These are phyloP conservation scores for Lagorchestes hirsutus DNA, from an alignment of 2,797 vertebrate species.

Conservation along the genomic window DNA sequence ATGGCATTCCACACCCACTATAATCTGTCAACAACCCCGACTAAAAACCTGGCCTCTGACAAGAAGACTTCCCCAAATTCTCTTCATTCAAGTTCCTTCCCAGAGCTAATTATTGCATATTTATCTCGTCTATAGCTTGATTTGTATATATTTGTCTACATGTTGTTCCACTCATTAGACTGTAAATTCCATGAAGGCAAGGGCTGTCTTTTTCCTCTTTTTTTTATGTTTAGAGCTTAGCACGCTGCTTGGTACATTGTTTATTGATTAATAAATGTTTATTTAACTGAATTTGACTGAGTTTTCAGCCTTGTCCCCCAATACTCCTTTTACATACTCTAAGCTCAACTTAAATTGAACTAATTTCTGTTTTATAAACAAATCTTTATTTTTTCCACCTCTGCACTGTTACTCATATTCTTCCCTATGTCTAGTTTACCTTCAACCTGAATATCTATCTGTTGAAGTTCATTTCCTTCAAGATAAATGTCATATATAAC, in stretches of 20 bases:
- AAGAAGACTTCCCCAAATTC: neutral
- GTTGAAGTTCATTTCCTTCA: neutral
- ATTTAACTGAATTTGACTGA: neutral
- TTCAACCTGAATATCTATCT: neutral
- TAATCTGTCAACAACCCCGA: neutral
- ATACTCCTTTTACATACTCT: neutral
- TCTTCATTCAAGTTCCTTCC: neutral
- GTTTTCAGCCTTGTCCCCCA: neutral
- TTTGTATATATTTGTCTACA: neutral
- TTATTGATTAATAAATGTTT: neutral
- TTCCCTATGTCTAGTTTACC: neutral
- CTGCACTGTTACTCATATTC: neutral
- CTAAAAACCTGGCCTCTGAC: neutral
- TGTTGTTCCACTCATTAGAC: neutral
- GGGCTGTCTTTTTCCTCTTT: neutral
- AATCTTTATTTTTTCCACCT: neutral
- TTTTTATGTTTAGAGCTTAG: neutral
- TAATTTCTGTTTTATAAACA: neutral
- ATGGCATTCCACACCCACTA: neutral
- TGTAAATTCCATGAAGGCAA: neutral
- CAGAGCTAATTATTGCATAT: neutral
- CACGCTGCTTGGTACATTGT: neutral
- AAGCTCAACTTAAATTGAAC: neutral
- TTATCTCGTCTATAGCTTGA: neutral
- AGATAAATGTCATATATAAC: neutral